Base-by-base conservation (phyloP, 1,140 invertebrate genomes). In the Drosophila oshimai region DNA sequence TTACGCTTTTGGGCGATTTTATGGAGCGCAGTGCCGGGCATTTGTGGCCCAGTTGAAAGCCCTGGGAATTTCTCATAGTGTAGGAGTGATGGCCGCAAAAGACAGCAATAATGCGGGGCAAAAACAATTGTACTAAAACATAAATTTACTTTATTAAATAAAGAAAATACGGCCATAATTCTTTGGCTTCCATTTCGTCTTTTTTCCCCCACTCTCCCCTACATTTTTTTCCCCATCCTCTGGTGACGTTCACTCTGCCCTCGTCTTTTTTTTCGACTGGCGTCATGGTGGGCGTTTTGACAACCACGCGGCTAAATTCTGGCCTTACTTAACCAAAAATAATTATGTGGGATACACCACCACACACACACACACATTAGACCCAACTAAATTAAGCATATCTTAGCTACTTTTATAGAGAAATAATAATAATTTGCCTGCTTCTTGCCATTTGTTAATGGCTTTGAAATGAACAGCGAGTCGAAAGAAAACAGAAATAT, bases 81-180 rank as follows among this genome's bases (percentile, higher is more conserved):
- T 84, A 65, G 39, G 37, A 22, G 36, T 60, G 41, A 34, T 34
- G 62, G 45, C 65, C 41, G n/a, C 53, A 34, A 39, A 51, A 45
- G 42, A 45, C 42, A 45, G 54, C 18, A 5, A 36, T 18, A 10
- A 31, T 39, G 55, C 44, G 44, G 55, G 47, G 18, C 58, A 65
- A 65, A 65, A 65, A 65, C 61, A 65, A 80, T 80, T 80, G 77
- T 86, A 71, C 41, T 67, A 50, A 71, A 64, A 54, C 67, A 72
- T 87, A 87, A 86, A 80, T 87, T 86, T 62, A 73, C 44, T 86
- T 84, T 86, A 86, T 86, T 86, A 76, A 86, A 86, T 87, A 72
- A 86, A 62, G 58, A 65, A 86, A 80, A 84, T 73, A 75, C 75
- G 55, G 67, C 67, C 74, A 86, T 84, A 86, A 84, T 84, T 84